Evolutionary conservation across 2,797 vertebrate species (phyloP), one percentile per base, ranked within the genome.

Genomic region (Gadopsis marmoratus): DNA sequence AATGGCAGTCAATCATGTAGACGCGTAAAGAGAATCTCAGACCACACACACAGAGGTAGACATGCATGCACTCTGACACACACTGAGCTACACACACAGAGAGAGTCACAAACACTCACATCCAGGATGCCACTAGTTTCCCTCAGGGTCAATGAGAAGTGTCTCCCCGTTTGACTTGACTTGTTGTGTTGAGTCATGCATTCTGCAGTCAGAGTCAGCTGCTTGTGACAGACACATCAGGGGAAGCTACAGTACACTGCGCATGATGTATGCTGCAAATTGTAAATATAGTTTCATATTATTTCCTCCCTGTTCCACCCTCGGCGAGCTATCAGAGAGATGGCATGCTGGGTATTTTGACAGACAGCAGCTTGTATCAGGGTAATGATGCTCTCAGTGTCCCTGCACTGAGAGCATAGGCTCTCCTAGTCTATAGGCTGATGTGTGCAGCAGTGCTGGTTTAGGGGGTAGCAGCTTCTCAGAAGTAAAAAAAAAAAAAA

Each of bases 341-440:
- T 29, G 53, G 48, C 39, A 35, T 55, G 61, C 69, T 70, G 82
- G 58, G 70, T 74, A 58, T 82, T 84, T 69, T 86, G 83, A 86
- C 66, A 78, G 76, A 85, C 79, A 81, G 81, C 23, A 29, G 59
- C 79, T 77, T 78, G 79, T 72, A 68, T 83, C 62, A 58, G 17
- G 17, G 77, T 86, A 89, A 89, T 84, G 77, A 89, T 78, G 79
- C 71, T 79, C 11, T 56, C 48, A 47, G 21, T 50, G 51, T 43
- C 47, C 19, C 53, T 55, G 23, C 58, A 56, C 75, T 26, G 26
- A 26, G 26, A 26, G 26, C 26, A 26, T 26, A 26, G 26, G 26
- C 26, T 26, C 26, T 26, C 26, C 26, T 60, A 54, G 53, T 91
- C 74, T 59, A 65, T 90, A 85, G 83, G 81, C 82, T 73, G 73